These are phyloP conservation scores for Sorex araneus DNA, from an alignment of 2,113 vertebrate species.

Conservation along the genomic window DNA sequence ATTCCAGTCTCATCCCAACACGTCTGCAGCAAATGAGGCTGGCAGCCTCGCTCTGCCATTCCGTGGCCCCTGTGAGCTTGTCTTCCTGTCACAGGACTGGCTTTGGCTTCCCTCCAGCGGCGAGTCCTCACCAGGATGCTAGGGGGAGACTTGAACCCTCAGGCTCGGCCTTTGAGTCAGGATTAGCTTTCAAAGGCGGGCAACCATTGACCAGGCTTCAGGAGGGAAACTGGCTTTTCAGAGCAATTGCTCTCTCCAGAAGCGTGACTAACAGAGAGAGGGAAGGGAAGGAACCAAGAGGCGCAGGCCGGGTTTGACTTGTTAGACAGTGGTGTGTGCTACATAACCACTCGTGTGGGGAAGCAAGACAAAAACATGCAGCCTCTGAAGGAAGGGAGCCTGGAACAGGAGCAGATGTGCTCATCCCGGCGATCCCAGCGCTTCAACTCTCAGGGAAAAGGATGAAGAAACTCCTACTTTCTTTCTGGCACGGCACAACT, in stretches of 20 bases:
- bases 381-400: conserved; percentile 75
- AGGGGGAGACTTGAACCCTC: conserved; percentile 31
- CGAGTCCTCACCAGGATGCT: conserved; percentile 1
- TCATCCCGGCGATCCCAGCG: neutral
- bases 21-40: conserved; percentile 28
- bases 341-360: conserved; percentile 76
- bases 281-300: conserved; percentile 76
- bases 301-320: conserved; percentile 69
- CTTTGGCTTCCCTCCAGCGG: too few relatives aligned
- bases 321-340: conserved; percentile 66
- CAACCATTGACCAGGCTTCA: conserved; percentile 26
- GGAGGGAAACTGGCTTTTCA: conserved; percentile 55
- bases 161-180: conserved; percentile 2
- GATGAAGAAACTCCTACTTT: neutral
- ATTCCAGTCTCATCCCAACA: too few relatives aligned
- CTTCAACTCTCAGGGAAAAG: neutral
- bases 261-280: conserved; percentile 72
- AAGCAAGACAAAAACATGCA: conserved; percentile 77
- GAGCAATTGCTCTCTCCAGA: conserved; percentile 66
- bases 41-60: neutral
- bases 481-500: neutral
- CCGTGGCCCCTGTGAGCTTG: neutral
- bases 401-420: conserved; percentile 67
- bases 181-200: conserved; percentile 69
- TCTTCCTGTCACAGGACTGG: neutral